These are phyloP conservation scores for Cheilosia soror DNA, from an alignment of 2,888 invertebrate genomes.

Conservation along the genomic window DNA sequence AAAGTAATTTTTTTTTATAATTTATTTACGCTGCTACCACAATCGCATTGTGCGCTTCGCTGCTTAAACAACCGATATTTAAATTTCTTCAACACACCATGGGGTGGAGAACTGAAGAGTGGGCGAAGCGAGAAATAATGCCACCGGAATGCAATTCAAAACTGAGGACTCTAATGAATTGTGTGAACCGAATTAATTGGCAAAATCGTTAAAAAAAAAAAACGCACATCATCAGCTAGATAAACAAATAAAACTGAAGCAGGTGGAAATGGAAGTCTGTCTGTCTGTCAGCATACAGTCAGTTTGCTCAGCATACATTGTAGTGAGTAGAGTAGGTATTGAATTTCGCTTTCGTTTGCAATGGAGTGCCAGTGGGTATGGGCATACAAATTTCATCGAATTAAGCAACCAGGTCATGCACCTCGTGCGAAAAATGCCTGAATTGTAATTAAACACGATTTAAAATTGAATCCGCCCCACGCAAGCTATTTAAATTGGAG, in stretches of 20 bases:
- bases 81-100: constrained; percentile 50
- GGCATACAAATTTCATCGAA: neutral
- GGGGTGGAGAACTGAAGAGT: neutral
- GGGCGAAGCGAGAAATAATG: constrained; percentile 19
- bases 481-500: neutral
- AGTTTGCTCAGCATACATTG: neutral
- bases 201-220: constrained; percentile 25
- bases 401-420: constrained; percentile 9
- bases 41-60: constrained; percentile 57
- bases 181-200: constrained; percentile 71
- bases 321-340: neutral
- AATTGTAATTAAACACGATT: neutral
- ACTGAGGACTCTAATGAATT: constrained; percentile 41
- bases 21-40: constrained; percentile 41
- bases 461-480: too few species aligned
- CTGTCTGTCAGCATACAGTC: neutral
- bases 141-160: constrained; percentile 49
- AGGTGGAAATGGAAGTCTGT: constrained; percentile 3
- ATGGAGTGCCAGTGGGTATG: neutral
- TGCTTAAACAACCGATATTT: constrained; percentile 61
- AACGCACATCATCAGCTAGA: constrained; percentile 36
- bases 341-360: constrained; percentile 28
- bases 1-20: constrained; percentile 47
- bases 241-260: constrained; percentile 33
- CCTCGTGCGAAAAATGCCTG: neutral